Base-by-base conservation (phyloP, 1,140 invertebrate genomes). In the Orussus abietinus region DNA sequence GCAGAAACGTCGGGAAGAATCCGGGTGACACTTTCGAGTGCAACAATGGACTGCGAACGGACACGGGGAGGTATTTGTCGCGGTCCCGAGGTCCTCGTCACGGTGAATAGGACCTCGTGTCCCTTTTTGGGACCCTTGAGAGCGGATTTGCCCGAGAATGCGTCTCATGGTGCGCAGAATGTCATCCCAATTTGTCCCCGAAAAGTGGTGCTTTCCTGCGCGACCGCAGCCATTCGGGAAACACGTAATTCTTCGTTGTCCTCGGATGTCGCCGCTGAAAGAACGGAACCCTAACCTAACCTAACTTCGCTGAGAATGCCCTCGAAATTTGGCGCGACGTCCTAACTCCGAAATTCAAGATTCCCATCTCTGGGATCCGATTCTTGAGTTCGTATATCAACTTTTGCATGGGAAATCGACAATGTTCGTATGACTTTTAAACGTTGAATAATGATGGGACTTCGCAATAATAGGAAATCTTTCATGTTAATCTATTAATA, bases 31-130 rank as follows among this genome's bases (percentile, higher is more conserved):
- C 58, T 63, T 56, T 61, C 57, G 18, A 58, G 48, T 34, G 35
- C 42, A 46, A 71, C 69, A 72, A 72, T 71, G 33, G 59, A 51
- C 66, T 59, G 66, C 51, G 55, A 70, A 66, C 49, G 49, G 61
- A 37, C 18, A 28, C 39, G 45, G 31, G 29, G 38, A 52, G 11
- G 42, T 25, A 47, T 38, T 48, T 38, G 35, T 51, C 40, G 44
- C 44, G 42, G 40, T 52, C 45, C 46, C 46, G 19, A 37, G 6
- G 20, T 35, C 45, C 42, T 48, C 42, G 45, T 50, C 48, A 51
- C 41, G 37, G 45, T 49, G 49, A 45, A 51, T 47, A 28, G 38
- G 30, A 36, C 36, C 33, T 39, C 37, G 36, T 42, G 41, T 53
- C 48, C 64, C 56, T 66, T 70, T 64, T 61, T 32, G 10, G 34